Evolutionary conservation across 2,113 vertebrate species (phyloP), one percentile per base, ranked within the genome.

Genomic region (Silurus meridionalis): DNA sequence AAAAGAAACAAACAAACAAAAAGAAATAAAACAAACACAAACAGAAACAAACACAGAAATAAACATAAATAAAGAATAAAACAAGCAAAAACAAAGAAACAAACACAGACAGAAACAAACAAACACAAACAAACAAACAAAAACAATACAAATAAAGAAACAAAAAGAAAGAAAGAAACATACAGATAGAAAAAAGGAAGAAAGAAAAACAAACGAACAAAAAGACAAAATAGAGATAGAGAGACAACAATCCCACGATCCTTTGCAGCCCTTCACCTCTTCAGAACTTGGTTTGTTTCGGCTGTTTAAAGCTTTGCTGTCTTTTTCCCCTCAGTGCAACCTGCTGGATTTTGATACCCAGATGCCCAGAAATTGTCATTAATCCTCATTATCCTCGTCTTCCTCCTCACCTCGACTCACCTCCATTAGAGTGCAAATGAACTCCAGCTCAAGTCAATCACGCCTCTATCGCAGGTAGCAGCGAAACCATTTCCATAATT

Each of bases 401-500:
- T 60, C 67, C 53, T 53, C 58, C 58, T 78, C 83, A 46, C 48
- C 48, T 28, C 74, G 6, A 6, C 74, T 85, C 74, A 50, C 84
- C 75, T 85, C 84, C 75, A 85, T 85, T 85, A 85, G 75, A 66
- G 84, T 85, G 84, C 75, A 85, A 85, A 85, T 85, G 75, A 79
- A 79, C 84, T 85, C 74, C 61, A 64, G 61, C 84, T 79, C 5
- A 80, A 80, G 84, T 85, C 84, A 79, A 85, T 80, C 83, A 79
- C 19, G 72, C 19, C 83, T 85, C 84, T 80, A 85, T 85, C 75
- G 77, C 84, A 79, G 84, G 74, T 85, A 79, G 61, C 84, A 85
- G 74, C 75, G 11, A 37, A 85, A 85, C 25, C 53, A 85, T 80
- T 85, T 85, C 75, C 84, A 85, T 79, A 79, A 85, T 85, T 85